Conservation (phyloP, 2,113 vertebrate species). For the Castor canadensis region DNA sequence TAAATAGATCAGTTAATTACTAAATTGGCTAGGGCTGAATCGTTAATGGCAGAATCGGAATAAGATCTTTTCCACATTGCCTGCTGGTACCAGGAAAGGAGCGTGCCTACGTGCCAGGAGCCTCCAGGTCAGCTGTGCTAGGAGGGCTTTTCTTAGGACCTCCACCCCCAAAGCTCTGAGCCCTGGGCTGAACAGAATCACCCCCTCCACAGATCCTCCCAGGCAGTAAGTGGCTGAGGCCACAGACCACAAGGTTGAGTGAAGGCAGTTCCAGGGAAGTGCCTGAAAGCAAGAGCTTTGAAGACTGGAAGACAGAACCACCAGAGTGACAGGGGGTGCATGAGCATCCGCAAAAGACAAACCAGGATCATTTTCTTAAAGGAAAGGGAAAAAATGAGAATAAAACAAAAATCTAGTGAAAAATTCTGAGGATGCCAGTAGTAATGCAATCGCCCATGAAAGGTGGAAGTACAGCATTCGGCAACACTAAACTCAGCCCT, state of each 20-base stretch:
- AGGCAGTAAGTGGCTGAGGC: background rate
- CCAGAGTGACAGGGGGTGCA: background rate
- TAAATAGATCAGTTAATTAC: too few relatives aligned
- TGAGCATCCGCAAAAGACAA: background rate
- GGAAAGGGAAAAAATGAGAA: background rate
- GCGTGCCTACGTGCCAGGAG: background rate
- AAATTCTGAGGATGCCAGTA: background rate
- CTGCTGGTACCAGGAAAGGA: background rate
- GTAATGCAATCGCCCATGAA: background rate
- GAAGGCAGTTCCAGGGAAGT: background rate
- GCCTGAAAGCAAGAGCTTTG: background rate
- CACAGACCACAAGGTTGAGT: background rate
- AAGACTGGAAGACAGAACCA: background rate
- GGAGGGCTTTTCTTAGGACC: background rate
- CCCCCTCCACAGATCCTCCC: background rate
- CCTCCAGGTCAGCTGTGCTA: fast-evolving
- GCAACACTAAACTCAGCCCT: background rate
- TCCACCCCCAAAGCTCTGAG: background rate
- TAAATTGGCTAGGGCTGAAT: too few relatives aligned
- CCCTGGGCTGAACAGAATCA: background rate
- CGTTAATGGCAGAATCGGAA: background rate
- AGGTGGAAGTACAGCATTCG: background rate
- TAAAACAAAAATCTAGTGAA: background rate
- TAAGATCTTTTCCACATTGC: background rate
- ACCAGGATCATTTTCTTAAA: background rate